Percentiles rank a stretch among this genome's conserved stretches.
These are phyloP conservation scores for Campodea augens DNA, from an alignment of 1,140 invertebrate genomes.

Conservation along the genomic window DNA sequence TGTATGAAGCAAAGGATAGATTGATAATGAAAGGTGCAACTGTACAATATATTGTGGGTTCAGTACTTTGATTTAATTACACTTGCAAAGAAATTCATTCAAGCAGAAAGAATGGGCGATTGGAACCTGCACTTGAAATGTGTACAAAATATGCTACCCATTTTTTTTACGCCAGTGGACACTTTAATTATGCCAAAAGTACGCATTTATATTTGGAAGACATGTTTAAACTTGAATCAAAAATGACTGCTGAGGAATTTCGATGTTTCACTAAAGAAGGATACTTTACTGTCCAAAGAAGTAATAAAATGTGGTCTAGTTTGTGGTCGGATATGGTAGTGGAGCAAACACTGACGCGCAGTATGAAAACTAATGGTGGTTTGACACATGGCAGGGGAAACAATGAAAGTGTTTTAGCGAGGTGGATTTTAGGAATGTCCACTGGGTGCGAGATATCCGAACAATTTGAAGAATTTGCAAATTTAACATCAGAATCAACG, in stretches of 20 bases:
- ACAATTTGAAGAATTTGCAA: too few relatives aligned
- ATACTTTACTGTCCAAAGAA: background rate
- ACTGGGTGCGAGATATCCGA: too few relatives aligned
- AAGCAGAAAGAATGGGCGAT: constrained; percentile 4
- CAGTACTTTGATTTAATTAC: constrained; percentile 12
- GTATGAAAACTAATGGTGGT: constrained; percentile 23
- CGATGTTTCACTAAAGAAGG: background rate
- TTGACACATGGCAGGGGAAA: constrained; percentile 17
- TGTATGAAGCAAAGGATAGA: background rate
- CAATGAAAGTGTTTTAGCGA: constrained; percentile 10
- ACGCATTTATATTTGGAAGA: constrained; percentile 11
- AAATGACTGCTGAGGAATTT: constrained; percentile 6
- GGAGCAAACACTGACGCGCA: constrained; percentile 23
- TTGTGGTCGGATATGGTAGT: constrained; percentile 22
- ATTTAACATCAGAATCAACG: too few relatives aligned
- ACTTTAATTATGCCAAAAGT: constrained; percentile 12
- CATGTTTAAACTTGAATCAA: constrained; percentile 9
- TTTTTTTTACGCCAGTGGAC: constrained; percentile 2
- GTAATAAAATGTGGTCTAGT: background rate
- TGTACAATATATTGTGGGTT: constrained; percentile 8
- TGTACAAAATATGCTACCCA: constrained; percentile 1
- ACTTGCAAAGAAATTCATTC: constrained; percentile 8
- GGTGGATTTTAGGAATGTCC: background rate
- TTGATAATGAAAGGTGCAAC: constrained; percentile 6
- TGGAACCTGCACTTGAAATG: background rate